phyloP scores from a whole-genome alignment of 2,797 vertebrate genomes.

The Malacoraja senta region DNA sequence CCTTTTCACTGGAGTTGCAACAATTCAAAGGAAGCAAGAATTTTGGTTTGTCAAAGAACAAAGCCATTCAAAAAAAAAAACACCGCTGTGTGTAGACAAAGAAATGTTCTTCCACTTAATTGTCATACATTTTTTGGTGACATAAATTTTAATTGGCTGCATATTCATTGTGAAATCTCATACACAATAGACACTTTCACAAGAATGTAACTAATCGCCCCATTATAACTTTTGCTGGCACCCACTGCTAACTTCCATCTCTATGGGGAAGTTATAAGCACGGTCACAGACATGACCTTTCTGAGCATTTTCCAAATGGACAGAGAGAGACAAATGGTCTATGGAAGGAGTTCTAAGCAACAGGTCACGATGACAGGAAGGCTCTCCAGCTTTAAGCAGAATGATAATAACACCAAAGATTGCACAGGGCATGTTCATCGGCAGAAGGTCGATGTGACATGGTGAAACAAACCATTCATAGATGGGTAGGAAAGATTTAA shows the following conservation, averaged over 20 bases:
- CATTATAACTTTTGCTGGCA: not conserved
- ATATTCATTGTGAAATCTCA: not conserved
- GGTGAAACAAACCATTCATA: not conserved
- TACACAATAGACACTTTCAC: not conserved
- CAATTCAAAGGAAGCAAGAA: not conserved
- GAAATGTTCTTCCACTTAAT: not conserved
- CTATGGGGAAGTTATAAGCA: not conserved
- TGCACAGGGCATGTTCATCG: not conserved
- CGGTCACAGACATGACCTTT: not conserved
- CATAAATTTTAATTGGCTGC: not conserved
- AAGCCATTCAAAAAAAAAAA: not conserved
- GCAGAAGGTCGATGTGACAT: not conserved
- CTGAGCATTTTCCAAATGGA: not conserved
- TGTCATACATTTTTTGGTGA: not conserved
- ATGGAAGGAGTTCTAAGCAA: no score
- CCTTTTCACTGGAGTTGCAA: not conserved
- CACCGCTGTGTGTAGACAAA: not conserved
- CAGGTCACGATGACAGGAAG: not conserved
- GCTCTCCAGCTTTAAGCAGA: not conserved
- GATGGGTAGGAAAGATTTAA: not conserved
- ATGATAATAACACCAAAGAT: not conserved
- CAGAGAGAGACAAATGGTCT: not conserved
- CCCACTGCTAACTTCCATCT: not conserved
- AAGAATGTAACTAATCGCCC: not conserved
- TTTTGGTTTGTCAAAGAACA: not conserved